Conservation (phyloP, 2,113 vertebrate species). For the Aspiorhynchus laticeps region DNA sequence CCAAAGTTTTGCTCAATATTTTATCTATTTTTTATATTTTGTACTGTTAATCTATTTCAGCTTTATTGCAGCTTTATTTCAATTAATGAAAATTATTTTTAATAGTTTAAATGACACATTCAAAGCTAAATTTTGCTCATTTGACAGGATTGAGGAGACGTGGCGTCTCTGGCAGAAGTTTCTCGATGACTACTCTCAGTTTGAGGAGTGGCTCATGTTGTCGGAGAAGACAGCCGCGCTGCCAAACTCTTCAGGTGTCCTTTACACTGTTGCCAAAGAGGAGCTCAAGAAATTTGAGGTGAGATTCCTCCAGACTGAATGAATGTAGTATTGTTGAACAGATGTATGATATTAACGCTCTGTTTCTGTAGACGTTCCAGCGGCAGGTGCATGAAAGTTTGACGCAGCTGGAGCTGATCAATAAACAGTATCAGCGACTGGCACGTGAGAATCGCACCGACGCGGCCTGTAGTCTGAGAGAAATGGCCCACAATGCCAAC, state of each 20-base stretch:
- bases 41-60: background rate
- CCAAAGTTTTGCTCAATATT: background rate
- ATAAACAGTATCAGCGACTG: slow-evolving; percentile 95
- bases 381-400: slow-evolving; percentile 92
- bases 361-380: slow-evolving; percentile 84
- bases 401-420: slow-evolving; percentile 95
- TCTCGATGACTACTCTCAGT: slow-evolving; percentile 89
- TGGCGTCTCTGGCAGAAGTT: slow-evolving; percentile 98
- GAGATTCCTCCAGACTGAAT: slow-evolving; percentile 17
- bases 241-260: slow-evolving; percentile 91
- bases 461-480: slow-evolving; percentile 81
- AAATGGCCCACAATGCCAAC: slow-evolving; percentile 92
- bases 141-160: slow-evolving; percentile 92
- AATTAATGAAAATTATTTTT: background rate
- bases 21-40: no score
- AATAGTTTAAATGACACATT: background rate
- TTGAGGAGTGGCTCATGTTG: slow-evolving; percentile 88
- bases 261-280: slow-evolving; percentile 95
- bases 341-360: background rate
- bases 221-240: slow-evolving; percentile 90
- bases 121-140: background rate
- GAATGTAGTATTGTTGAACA: background rate
- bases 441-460: slow-evolving; percentile 96
- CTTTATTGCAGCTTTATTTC: background rate
- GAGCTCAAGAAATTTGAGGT: slow-evolving; percentile 99